Evolutionary conservation across 2,797 vertebrate genomes (phyloP).

Genomic region (Merluccius polli): DNA sequence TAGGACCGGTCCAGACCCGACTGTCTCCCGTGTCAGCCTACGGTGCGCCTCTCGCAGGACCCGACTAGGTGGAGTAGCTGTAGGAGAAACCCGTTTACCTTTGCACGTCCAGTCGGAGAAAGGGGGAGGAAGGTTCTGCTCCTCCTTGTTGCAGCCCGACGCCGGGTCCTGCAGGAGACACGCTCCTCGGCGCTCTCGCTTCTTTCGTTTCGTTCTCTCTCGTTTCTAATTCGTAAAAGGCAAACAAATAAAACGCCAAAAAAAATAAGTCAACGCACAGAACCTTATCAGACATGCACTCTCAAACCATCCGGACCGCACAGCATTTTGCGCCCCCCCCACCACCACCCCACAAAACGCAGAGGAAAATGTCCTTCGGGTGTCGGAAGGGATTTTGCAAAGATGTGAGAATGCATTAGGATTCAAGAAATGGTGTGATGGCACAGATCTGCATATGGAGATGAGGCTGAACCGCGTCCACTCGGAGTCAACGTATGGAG

Average conservation of each 20-base stretch:
- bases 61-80: slow-evolving; percentile 36
- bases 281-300: neutral
- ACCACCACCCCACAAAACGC: no score
- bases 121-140: neutral
- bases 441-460: slow-evolving; percentile 97
- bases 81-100: slow-evolving; percentile 55
- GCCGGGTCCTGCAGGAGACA: no score
- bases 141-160: neutral
- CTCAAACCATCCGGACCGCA: slow-evolving; percentile 25
- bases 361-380: slow-evolving; percentile 33
- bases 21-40: slow-evolving; percentile 32
- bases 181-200: no score
- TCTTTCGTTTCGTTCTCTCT: no score
- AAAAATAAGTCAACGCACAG: neutral
- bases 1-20: slow-evolving; percentile 40
- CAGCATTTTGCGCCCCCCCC: no score
- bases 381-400: slow-evolving; percentile 57
- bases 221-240: no score
- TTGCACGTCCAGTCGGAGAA: slow-evolving; percentile 46
- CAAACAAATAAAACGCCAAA: no score
- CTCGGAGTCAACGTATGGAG: slow-evolving; percentile 53
- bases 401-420: slow-evolving; percentile 73
- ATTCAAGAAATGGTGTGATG: slow-evolving; percentile 82
- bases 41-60: slow-evolving; percentile 27
- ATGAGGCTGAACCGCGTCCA: slow-evolving; percentile 86